Base-by-base conservation (phyloP, 1,140 invertebrate species). In the Ridgeia piscesae region DNA sequence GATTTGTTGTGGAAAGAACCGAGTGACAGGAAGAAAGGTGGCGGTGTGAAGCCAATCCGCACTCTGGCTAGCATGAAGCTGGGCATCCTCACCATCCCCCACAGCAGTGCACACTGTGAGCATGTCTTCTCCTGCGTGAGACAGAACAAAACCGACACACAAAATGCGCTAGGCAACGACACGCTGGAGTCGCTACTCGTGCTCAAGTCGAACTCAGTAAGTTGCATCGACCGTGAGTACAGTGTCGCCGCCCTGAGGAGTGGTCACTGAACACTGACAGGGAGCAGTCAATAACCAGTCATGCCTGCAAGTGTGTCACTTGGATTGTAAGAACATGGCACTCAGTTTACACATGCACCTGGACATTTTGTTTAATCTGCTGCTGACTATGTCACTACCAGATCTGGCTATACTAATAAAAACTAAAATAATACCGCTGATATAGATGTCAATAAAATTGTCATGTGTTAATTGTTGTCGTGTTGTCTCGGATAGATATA, bases 51-150 rank as follows among this genome's bases (percentile, higher is more conserved):
- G 89, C n/a, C 2, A 90, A 17, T 90, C 89, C 89, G 21, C 1
- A 17, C 58, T 77, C 58, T 77, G 58, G 8, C 58, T 77, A 77
- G 89, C 31, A 17, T 77, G 27, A 77, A 14, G 58, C 58, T 77
- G 27, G 58, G 89, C 89, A 90, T 90, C 27, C 89, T 90, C 89
- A n/a, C 89, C 89, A 90, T 90, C 89, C 89, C 89, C 17, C 89
- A 33, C 89, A 90, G 89, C 89, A 90, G 89, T 90, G 89, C 35
- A n/a, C 31, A 90, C 35, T 90, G 33, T 11, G 35, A 90, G 89
- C 89, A 11, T 33, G n/a, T 90, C 89, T 90, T 90, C 35, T 90
- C 89, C 14, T 90, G 89, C 9, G 89, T 90, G 1, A 90, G 89
- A 34, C 89, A n/a, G n/a, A 90, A 90, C 89, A 90, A 90, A 90